phyloP scores from a whole-genome alignment of 1,140 invertebrate genomes.

The Cheumatopsyche charites region DNA sequence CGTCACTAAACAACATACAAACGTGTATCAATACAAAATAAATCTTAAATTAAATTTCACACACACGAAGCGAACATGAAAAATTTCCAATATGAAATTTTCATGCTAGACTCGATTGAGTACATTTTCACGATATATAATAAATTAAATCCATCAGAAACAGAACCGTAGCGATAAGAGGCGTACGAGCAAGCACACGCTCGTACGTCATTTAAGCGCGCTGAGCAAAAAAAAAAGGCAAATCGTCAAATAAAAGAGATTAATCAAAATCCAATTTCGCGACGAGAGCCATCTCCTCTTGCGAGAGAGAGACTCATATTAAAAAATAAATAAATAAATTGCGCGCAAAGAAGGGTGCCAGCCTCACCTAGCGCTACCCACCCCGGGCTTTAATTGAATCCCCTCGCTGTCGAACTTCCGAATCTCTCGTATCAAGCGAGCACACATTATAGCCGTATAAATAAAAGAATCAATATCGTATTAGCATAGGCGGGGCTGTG shows the following conservation, averaged over 20 bases:
- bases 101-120: too few species aligned
- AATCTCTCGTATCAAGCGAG: conserved; percentile 43
- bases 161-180: not conserved
- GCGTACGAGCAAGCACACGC: not conserved
- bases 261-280: conserved; percentile 43
- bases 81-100: too few species aligned
- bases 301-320: conserved; percentile 4
- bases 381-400: conserved; percentile 42
- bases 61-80: too few species aligned
- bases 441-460: conserved; percentile 48
- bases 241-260: conserved; percentile 33
- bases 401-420: conserved; percentile 39
- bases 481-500: conserved; percentile 46
- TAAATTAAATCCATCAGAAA: too few species aligned
- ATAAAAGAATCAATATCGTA: conserved; percentile 50
- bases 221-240: conserved; percentile 16
- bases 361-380: not conserved
- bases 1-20: too few species aligned
- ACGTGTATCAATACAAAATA: too few species aligned
- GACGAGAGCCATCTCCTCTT: conserved; percentile 29
- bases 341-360: too few species aligned
- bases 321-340: not conserved
- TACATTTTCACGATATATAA: too few species aligned
- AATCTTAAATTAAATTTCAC: too few species aligned
- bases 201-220: not conserved